Evolutionary conservation across 2,888 invertebrate species (phyloP), one percentile per base, ranked within the genome.

Genomic region (Melinaea marsaeus): DNA sequence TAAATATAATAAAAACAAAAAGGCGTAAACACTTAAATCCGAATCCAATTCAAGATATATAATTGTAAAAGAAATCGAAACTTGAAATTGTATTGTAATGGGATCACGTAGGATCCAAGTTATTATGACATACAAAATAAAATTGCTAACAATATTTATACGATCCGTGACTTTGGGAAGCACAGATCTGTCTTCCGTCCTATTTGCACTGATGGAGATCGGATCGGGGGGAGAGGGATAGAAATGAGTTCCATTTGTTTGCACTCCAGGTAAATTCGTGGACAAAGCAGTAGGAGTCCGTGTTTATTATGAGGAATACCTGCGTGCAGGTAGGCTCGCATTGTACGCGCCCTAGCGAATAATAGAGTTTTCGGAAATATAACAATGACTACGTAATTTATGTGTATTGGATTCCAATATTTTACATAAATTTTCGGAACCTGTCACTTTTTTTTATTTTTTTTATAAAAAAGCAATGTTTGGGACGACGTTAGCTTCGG

Each of bases 121-220:
- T 86, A 90, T 90, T 90, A 90, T 90, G 89, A 90, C 90, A 89
- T 86, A 86, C 86, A 81, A 78, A 79, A 75, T 75, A 82, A 87
- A 87, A 89, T 88, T 87, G 86, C 88, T 87, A 84, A 89, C 90
- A 90, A 90, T 90, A 88, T 89, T 88, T 88, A 89, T 89, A 84
- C 79, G 84, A 80, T 81, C 79, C 80, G 83, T 86, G 86, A 85
- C 84, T 84, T 72, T 65, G 69, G 71, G 71, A 70, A 68, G 68
- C 69, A 71, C 69, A 70, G 22, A 22, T 22, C 22, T 22, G 22
- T 68, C 56, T 58, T 69, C 63, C 62, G 58, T 79, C 79, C 55
- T 56, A 42, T 69, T 72, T 74, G 61, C 74, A 61, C 47, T 60
- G 64, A 71, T 42, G 13, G 42, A 35, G 59, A 32, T 62, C 33